Evolutionary conservation across 2,113 vertebrate genomes (phyloP).

Genomic region (Neoarius graeffei): DNA sequence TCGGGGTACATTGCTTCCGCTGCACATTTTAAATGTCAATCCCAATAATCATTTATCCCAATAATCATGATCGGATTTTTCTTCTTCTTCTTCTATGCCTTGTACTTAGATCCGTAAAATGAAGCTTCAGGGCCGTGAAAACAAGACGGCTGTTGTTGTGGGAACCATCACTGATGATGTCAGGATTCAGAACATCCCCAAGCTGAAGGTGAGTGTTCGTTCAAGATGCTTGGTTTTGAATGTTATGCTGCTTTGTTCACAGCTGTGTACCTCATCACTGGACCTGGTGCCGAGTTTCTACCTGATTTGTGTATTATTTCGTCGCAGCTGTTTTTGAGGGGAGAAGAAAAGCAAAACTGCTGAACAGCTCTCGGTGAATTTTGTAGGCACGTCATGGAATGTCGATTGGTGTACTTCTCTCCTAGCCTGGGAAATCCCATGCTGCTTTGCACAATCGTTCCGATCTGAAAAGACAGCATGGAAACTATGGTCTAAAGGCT

Average conservation of each 20-base stretch:
- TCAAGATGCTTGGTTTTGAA: not conserved
- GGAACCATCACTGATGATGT: conserved; percentile 87
- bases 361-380: not conserved
- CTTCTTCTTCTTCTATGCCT: not conserved
- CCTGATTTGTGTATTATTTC: not conserved
- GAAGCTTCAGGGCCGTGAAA: conserved; percentile 83
- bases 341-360: not conserved
- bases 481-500: too few relatives aligned
- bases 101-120: conserved; percentile 83
- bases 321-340: not conserved
- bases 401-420: not conserved
- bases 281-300: not conserved
- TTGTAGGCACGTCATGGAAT: too few relatives aligned
- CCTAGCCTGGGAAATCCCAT: too few relatives aligned
- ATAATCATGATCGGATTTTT: not conserved
- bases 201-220: conserved; percentile 78
- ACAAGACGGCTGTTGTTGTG: conserved; percentile 84
- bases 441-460: too few relatives aligned
- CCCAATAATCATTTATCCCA: not conserved
- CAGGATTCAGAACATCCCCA: conserved; percentile 85
- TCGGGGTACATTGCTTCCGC: not conserved
- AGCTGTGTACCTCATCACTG: not conserved
- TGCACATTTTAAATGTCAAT: not conserved
- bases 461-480: too few relatives aligned
- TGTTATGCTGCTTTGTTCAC: not conserved